Evolutionary conservation across 2,113 vertebrate species (phyloP).

Genomic region (Antechinus flavipes): DNA sequence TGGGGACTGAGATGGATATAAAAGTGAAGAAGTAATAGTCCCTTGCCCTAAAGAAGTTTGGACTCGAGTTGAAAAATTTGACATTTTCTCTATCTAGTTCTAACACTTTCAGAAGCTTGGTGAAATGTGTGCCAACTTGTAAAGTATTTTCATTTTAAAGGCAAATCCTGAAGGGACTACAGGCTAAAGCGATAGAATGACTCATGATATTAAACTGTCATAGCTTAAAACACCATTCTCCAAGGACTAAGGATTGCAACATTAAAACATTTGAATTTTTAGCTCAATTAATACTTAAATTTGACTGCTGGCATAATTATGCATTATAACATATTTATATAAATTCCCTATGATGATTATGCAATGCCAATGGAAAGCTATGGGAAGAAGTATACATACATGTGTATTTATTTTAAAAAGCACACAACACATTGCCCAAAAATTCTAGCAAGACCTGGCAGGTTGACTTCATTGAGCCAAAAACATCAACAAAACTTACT

Average conservation of each 20-base stretch:
- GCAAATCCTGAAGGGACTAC: background rate
- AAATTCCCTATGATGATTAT: background rate
- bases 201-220: background rate
- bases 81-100: background rate
- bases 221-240: background rate
- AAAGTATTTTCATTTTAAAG: background rate
- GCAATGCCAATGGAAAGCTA: background rate
- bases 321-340: background rate
- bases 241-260: background rate
- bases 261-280: background rate
- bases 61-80: background rate
- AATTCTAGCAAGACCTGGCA: background rate
- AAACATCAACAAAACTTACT: background rate
- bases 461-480: background rate
- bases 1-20: background rate
- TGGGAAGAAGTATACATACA: background rate
- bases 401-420: background rate
- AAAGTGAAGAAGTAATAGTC: background rate
- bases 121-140: background rate
- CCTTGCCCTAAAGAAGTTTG: background rate
- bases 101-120: background rate
- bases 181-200: background rate
- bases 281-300: background rate
- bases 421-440: constrained; percentile 7
- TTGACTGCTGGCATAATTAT: background rate